These are phyloP conservation scores for Octonoba sinensis DNA, from an alignment of 2,888 invertebrate species.

Conservation along the genomic window DNA sequence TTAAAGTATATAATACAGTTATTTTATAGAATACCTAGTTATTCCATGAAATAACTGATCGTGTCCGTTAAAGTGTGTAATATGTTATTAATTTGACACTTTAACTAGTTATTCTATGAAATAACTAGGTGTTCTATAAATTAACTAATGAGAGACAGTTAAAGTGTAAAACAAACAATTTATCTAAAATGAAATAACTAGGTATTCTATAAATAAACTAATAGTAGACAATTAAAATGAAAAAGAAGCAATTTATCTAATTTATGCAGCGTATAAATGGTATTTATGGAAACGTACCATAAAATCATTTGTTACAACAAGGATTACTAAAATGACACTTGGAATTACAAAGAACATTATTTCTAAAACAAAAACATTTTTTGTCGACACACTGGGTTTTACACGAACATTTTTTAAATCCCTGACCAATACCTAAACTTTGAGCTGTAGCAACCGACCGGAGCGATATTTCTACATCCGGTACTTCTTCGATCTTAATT, in stretches of 20 bases:
- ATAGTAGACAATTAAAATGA: slow-evolving; percentile 27
- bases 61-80: slow-evolving; percentile 47
- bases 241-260: slow-evolving; percentile 44
- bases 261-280: slow-evolving; percentile 46
- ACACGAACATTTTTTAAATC: slow-evolving; percentile 48
- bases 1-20: slow-evolving; percentile 54
- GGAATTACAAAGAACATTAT: too few species aligned
- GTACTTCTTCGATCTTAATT: slow-evolving; percentile 52
- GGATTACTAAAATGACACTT: neutral
- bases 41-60: slow-evolving; percentile 53
- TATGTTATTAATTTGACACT: slow-evolving; percentile 29
- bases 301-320: slow-evolving; percentile 24
- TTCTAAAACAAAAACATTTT: slow-evolving; percentile 38
- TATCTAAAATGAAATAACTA: too few species aligned
- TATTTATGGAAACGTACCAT: slow-evolving; percentile 34
- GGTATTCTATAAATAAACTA: too few species aligned
- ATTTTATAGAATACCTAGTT: slow-evolving; percentile 50
- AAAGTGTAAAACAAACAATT: too few species aligned
- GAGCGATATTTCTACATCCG: slow-evolving; percentile 49
- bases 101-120: neutral
- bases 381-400: slow-evolving; percentile 47
- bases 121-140: too few species aligned
- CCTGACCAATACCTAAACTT: slow-evolving; percentile 45
- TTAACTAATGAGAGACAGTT: too few species aligned
- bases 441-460: slow-evolving; percentile 48